phyloP scores from a whole-genome alignment of 2,113 vertebrate species.

The Seriola dumerili region DNA sequence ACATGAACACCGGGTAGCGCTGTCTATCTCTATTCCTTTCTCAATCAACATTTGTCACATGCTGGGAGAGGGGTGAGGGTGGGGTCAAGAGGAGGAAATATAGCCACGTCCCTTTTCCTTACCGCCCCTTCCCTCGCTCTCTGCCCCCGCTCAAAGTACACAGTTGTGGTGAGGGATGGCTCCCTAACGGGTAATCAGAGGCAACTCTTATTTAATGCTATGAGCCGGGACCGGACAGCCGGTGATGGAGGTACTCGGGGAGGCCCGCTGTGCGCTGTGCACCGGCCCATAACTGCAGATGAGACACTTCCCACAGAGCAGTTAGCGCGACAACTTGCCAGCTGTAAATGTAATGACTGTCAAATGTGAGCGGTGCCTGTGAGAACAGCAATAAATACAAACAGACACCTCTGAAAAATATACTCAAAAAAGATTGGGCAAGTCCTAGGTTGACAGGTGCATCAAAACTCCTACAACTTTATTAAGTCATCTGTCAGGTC shows the following conservation, averaged over 20 bases:
- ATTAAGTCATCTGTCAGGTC: constrained; percentile 41
- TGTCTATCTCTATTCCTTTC: constrained; percentile 1
- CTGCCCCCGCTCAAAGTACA: constrained; percentile 31
- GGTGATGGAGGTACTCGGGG: constrained; percentile 60
- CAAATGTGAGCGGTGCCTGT: constrained; percentile 45
- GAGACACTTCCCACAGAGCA: constrained; percentile 70
- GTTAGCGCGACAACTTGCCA: constrained; percentile 66
- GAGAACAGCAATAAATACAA: constrained; percentile 63
- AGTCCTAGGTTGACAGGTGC: constrained; percentile 45
- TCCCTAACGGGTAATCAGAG: constrained; percentile 69
- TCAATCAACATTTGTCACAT: constrained; percentile 42
- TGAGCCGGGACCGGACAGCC: constrained; percentile 59
- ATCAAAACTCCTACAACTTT: constrained; percentile 31
- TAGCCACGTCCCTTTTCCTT: constrained; percentile 12
- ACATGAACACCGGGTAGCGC: background rate
- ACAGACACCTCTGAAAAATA: constrained; percentile 34
- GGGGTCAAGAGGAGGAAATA: constrained; percentile 55
- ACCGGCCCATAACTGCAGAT: constrained; percentile 75
- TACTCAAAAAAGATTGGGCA: constrained; percentile 10
- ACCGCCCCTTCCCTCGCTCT: background rate
- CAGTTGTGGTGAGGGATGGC: constrained; percentile 53
- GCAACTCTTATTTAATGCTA: constrained; percentile 71
- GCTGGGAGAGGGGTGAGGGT: constrained; percentile 27
- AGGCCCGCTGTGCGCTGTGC: constrained; percentile 38
- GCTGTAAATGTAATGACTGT: constrained; percentile 68